These are phyloP conservation scores for Eristalis tenax DNA, from an alignment of 2,888 invertebrate genomes.

Conservation along the genomic window DNA sequence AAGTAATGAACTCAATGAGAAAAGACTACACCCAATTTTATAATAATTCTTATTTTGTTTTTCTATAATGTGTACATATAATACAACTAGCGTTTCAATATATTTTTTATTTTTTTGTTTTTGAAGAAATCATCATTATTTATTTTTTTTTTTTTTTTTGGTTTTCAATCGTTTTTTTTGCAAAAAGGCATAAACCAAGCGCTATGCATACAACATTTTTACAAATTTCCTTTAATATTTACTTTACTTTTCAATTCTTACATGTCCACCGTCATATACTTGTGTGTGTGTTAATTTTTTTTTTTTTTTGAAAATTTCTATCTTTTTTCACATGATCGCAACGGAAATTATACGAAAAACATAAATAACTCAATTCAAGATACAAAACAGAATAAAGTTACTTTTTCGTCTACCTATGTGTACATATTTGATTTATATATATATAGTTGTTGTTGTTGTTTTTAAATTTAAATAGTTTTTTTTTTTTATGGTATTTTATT, in stretches of 20 bases:
- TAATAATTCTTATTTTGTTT: conserved; percentile 10
- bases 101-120: conserved; percentile 15
- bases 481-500: conserved; percentile 46
- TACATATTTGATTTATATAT: conserved; percentile 56
- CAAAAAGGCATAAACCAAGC: conserved; percentile 62
- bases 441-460: conserved; percentile 7
- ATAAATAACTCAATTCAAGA: background rate
- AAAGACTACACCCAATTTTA: conserved; percentile 61
- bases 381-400: conserved; percentile 49
- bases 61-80: conserved; percentile 63
- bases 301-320: background rate
- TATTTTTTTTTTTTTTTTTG: conserved; percentile 28
- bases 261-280: conserved; percentile 43
- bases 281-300: conserved; percentile 8
- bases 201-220: conserved; percentile 64
- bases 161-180: conserved; percentile 28
- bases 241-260: conserved; percentile 14
- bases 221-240: conserved; percentile 22
- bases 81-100: conserved; percentile 63
- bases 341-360: conserved; percentile 25
- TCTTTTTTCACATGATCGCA: conserved; percentile 25
- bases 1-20: conserved; percentile 52
- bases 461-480: conserved; percentile 55
- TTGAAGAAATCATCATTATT: conserved; percentile 33
- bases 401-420: conserved; percentile 68